A percentile compares a stretch with the other conserved stretches of the same genome.
These are phyloP conservation scores for Netelia fuscicornis DNA, from an alignment of 2,888 invertebrate genomes.

Conservation along the genomic window DNA sequence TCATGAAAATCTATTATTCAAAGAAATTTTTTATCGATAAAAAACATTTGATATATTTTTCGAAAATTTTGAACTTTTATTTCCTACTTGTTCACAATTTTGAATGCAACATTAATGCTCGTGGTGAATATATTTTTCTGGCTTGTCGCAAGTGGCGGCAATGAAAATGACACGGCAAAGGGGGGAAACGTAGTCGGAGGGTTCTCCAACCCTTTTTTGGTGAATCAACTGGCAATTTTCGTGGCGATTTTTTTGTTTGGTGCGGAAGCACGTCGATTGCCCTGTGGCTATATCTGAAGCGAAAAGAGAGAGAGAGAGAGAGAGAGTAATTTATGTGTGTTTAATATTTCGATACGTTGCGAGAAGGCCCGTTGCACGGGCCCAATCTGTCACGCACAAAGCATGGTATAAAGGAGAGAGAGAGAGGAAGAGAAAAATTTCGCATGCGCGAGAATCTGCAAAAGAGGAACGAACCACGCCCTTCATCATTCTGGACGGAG, in stretches of 20 bases:
- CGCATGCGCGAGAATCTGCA: neutral
- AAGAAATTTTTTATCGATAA: neutral
- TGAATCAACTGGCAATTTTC: neutral
- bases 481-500: neutral
- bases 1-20: too few relatives aligned
- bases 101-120: neutral
- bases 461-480: neutral
- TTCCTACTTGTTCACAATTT: neutral
- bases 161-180: neutral
- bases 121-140: neutral
- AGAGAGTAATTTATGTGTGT: slow-evolving; percentile 60
- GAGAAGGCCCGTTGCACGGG: neutral
- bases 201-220: neutral
- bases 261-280: slow-evolving; percentile 19
- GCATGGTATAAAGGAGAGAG: neutral
- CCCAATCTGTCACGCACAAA: neutral
- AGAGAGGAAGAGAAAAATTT: neutral
- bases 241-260: neutral
- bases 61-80: neutral
- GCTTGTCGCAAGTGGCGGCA: neutral
- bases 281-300: slow-evolving; percentile 38
- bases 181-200: neutral
- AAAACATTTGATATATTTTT: neutral
- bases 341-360: slow-evolving; percentile 60
- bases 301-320: neutral